phyloP scores from a whole-genome alignment of 2,113 vertebrate species.

The Dasyprocta punctata region DNA sequence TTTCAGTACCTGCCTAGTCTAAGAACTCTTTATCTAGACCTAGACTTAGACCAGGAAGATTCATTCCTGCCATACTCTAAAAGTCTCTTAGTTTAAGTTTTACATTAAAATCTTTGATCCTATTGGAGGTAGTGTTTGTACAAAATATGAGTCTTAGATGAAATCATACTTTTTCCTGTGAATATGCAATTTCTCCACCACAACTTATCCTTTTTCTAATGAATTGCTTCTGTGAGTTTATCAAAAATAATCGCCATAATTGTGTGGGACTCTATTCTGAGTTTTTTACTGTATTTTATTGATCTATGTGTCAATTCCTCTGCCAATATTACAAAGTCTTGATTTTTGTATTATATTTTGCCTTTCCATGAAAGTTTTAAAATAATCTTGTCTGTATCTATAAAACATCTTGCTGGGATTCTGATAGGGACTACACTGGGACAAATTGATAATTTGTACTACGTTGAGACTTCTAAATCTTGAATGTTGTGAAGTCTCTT shows the following conservation, averaged over 20 bases:
- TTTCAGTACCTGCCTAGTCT: not conserved
- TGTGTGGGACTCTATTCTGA: not conserved
- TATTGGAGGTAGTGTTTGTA: not conserved
- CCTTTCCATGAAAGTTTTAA: not conserved
- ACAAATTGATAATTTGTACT: not conserved
- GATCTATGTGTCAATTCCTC: not conserved
- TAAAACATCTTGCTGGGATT: not conserved
- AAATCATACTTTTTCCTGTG: not conserved
- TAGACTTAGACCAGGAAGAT: not conserved
- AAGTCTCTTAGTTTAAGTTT: not conserved
- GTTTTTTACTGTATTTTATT: not conserved
- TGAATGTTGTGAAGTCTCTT: not conserved
- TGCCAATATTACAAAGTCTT: not conserved
- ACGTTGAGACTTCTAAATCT: not conserved
- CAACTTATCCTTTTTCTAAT: not conserved
- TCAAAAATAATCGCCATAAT: not conserved
- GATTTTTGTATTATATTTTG: not conserved
- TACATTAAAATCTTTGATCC: not conserved
- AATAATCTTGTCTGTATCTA: not conserved
- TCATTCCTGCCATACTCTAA: not conserved
- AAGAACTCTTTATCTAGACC: not conserved
- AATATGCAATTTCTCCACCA: not conserved
- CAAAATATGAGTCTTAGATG: not conserved
- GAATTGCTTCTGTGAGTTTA: not conserved
- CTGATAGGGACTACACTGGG: not conserved